Conservation (phyloP, 2,888 invertebrate species). For the Entomobrya multifasciata region DNA sequence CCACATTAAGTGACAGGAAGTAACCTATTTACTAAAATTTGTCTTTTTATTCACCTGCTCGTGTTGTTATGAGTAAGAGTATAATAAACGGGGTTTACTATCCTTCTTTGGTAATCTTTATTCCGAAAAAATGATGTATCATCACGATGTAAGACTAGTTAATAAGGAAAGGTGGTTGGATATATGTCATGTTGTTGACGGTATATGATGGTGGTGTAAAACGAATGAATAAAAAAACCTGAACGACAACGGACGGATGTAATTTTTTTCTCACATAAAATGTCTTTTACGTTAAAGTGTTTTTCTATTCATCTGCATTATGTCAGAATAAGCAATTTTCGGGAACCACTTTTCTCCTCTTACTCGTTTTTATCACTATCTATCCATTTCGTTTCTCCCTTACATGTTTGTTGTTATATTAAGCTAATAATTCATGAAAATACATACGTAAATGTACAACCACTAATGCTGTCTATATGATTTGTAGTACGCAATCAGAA, state of each 20-base stretch:
- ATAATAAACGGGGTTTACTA: background rate
- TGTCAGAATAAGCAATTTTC: conserved; percentile 16
- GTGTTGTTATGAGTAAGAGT: background rate
- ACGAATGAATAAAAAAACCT: no score
- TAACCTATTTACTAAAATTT: conserved; percentile 17
- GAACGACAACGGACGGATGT: background rate
- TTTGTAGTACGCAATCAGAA: background rate
- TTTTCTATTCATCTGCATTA: conserved; percentile 31
- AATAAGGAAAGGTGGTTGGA: background rate
- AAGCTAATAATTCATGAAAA: conserved; percentile 9
- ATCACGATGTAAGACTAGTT: background rate
- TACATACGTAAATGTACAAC: background rate
- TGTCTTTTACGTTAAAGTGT: conserved; percentile 1
- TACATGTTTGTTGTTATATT: background rate
- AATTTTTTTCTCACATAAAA: background rate
- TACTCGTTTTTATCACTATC: background rate
- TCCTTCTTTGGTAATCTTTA: background rate
- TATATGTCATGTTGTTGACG: background rate
- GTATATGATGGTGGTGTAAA: background rate
- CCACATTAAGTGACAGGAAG: conserved; percentile 35
- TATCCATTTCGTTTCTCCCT: no score
- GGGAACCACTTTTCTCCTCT: no score
- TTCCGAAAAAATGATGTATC: background rate
- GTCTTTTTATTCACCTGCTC: conserved; percentile 23
- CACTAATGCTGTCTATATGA: background rate